Evolutionary conservation across 2,113 vertebrate genomes (phyloP).

Genomic region (Lepus europaeus): DNA sequence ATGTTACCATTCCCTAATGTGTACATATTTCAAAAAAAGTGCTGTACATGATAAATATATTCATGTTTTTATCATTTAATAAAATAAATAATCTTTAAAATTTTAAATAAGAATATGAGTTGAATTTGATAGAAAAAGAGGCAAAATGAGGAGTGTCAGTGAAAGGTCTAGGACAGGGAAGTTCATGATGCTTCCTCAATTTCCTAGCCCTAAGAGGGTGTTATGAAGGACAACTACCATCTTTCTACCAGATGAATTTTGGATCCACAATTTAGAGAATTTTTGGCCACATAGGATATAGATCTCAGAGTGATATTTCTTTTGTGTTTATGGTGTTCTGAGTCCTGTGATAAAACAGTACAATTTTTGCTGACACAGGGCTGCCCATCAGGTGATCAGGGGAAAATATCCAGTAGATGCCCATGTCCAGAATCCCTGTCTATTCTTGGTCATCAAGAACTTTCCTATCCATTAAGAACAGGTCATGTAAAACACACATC

Average conservation of each 20-base stretch:
- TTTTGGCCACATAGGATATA: neutral
- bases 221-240: neutral
- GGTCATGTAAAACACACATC: rapidly evolving
- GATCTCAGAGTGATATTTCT: neutral
- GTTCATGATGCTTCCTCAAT: rapidly evolving
- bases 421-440: too few relatives aligned
- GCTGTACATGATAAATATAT: neutral
- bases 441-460: neutral
- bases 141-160: neutral
- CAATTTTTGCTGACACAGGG: neutral
- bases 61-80: neutral
- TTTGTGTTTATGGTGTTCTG: neutral
- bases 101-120: neutral
- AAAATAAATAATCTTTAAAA: neutral
- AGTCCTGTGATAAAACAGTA: neutral
- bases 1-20: neutral
- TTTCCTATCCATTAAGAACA: neutral
- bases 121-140: neutral
- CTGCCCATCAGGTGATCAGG: too few relatives aligned
- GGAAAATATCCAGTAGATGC: rapidly evolving
- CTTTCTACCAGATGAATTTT: neutral
- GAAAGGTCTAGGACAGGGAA: neutral
- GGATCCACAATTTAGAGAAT: neutral
- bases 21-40: neutral
- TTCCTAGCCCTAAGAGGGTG: neutral